These are phyloP conservation scores for Papilio glaucus DNA, from an alignment of 1,140 invertebrate genomes.

Conservation along the genomic window DNA sequence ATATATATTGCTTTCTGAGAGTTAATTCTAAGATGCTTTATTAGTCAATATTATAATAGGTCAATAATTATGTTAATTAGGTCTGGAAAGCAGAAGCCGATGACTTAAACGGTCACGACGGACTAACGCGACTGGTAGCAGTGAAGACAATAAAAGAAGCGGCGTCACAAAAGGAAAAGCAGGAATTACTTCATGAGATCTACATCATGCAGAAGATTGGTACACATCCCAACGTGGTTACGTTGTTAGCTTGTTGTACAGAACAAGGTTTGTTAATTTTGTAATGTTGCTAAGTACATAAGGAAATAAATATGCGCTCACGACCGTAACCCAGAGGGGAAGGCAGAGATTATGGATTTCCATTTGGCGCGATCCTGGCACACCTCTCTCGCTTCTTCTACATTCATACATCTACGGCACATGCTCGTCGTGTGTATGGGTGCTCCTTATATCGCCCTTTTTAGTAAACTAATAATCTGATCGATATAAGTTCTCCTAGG, in stretches of 20 bases:
- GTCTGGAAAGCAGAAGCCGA: constrained; percentile 93
- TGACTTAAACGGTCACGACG: constrained; percentile 90
- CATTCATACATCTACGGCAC: too few relatives aligned
- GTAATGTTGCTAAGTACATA: background rate
- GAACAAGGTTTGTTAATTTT: constrained; percentile 86
- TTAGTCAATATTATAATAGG: background rate
- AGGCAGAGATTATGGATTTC: too few relatives aligned
- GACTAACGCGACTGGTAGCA: constrained; percentile 90
- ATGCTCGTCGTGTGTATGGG: too few relatives aligned
- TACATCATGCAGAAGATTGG: constrained; percentile 94
- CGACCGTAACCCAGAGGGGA: too few relatives aligned
- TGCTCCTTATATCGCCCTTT: too few relatives aligned
- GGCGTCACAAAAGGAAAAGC: constrained; percentile 89
- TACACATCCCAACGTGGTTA: constrained; percentile 93
- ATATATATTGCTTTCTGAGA: background rate
- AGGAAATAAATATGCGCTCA: too few relatives aligned
- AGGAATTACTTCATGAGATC: constrained; percentile 90
- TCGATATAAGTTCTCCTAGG: too few relatives aligned
- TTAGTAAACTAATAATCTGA: too few relatives aligned
- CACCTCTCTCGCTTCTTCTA: too few relatives aligned
- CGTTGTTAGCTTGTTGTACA: constrained; percentile 92
- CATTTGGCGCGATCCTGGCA: too few relatives aligned
- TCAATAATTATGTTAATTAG: constrained; percentile 58
- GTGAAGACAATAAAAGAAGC: constrained; percentile 92
- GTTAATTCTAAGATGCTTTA: background rate